Base-by-base conservation (phyloP, 2,888 invertebrate species). In the Apodemia hepburni region DNA sequence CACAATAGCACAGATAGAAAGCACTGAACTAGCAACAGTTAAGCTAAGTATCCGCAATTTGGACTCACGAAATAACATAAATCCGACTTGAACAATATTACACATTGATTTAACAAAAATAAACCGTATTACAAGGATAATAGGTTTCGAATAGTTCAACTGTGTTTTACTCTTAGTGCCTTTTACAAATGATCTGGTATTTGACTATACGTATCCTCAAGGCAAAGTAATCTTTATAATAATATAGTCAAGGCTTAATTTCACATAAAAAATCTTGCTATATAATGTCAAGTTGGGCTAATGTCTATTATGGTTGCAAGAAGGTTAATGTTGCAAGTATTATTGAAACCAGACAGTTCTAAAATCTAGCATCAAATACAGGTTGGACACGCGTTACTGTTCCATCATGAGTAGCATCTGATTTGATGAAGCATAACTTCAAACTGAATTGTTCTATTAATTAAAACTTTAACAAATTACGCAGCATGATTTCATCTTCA, bases 31-130 rank as follows among this genome's bases (percentile, higher is more conserved):
- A 81, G 80, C 82, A 81, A 82, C 85, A 82, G 83, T 85, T 84
- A 87, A 82, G 80, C 81, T 85, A 87, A 88, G 84, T 81, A 84
- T 81, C 76, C 77, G 84, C 82, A 84, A 86, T 87, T 86, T 81
- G 78, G 80, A 76, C 80, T 74, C 81, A 82, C 82, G 78, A 77
- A 82, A 84, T 82, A 82, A 79, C 81, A 84, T 82, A 84, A 81
- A 84, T 84, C 78, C 78, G 73, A 70, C 70, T 70, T 70, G 67
- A 73, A 73, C 71, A 73, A 72, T 66, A 65, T 68, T 60, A 61
- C 49, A 59, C 54, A 58, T 33, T 29, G 9, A 15, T 51, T 61
- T 18, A 57, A 4, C 17, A 8, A 66, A 64, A 66, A 15, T 65
- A 57, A 17, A 59, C 45, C 58, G 27, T 66, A 66, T 47, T 1